Evolutionary conservation across 2,888 invertebrate genomes (phyloP), one percentile per base, ranked within the genome.

Genomic region (Pediacus dermestoides): DNA sequence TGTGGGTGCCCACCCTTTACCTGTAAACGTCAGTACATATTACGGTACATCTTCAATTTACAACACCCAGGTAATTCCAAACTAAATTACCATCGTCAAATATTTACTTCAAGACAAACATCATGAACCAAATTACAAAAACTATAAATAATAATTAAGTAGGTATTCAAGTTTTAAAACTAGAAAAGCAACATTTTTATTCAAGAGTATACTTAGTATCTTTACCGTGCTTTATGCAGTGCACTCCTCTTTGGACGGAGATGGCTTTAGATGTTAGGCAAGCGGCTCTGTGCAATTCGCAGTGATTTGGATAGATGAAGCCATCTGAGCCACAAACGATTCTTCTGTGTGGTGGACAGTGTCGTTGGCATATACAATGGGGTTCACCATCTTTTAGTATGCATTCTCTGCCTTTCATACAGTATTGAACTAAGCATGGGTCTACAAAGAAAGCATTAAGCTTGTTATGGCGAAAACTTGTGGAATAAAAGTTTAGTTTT

Each of bases 301-400:
- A 82, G 62, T 81, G 81, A 64, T 79, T 82, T 30, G 75, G 73
- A 61, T 82, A 82, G 42, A 80, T 71, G 53, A 74, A 73, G n/a
- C 80, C 81, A 58, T 82, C 79, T 16, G 78, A 77, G 37, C 80
- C 82, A 55, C 82, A 82, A 34, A 82, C 78, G 22, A 76, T 68
- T 63, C 77, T 73, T 55, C 74, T 71, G 48, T 75, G 74, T 61
- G 44, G 72, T 69, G 63, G 78, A 76, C 80, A 80, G 48, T 71
- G 71, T 43, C 71, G 70, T 45, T 75, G 74, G 66, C 85, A 85
- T 31, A 78, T 71, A 64, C 85, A 85, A 34, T 74, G 66, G 9
- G 74, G 71, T 34, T 70, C 71, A 26, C 71, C 73, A 23, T 70
- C 58, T 33, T 65, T 62, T 38, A 76, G 64, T 18, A 72, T 70